Percentiles rank a stretch among this genome's conserved stretches.
Evolutionary conservation across 1,140 invertebrate genomes (phyloP).

Genomic region (Drosophila auraria): DNA sequence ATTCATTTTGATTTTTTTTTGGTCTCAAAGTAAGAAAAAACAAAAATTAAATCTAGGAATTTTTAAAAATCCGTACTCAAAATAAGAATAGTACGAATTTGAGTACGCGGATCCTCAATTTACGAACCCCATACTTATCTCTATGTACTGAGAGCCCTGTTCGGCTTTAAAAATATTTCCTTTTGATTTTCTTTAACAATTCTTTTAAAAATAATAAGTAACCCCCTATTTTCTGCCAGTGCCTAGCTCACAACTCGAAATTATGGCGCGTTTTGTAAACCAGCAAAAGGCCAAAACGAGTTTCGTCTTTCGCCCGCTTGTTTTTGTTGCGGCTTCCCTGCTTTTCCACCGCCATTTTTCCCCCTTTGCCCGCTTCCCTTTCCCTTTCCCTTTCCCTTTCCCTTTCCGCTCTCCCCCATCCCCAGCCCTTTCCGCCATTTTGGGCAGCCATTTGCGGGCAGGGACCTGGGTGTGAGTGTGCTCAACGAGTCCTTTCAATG

Average conservation of each 20-base stretch:
- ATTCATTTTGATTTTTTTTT: no score
- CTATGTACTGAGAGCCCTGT: no score
- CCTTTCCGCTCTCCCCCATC: background rate
- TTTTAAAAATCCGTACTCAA: no score
- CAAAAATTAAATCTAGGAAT: no score
- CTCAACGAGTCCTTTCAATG: conserved; percentile 40
- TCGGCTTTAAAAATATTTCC: no score
- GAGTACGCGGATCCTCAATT: no score
- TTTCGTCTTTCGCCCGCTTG: conserved; percentile 39
- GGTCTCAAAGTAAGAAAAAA: no score
- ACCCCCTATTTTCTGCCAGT: conserved; percentile 7
- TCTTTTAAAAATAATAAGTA: no score
- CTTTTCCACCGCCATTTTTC: background rate
- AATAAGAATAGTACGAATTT: no score
- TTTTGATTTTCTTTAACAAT: no score
- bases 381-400: background rate
- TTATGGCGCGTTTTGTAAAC: conserved; percentile 54
- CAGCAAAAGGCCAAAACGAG: conserved; percentile 53
- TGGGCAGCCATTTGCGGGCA: conserved; percentile 19
- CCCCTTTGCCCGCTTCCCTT: no score
- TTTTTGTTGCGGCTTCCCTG: conserved; percentile 50
- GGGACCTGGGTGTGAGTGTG: conserved; percentile 3
- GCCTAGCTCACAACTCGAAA: conserved; percentile 16
- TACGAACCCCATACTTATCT: no score
- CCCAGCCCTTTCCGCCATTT: conserved; percentile 30